Evolutionary conservation across 2,113 vertebrate genomes (phyloP).

Genomic region (Microcebus lehilahytsara): DNA sequence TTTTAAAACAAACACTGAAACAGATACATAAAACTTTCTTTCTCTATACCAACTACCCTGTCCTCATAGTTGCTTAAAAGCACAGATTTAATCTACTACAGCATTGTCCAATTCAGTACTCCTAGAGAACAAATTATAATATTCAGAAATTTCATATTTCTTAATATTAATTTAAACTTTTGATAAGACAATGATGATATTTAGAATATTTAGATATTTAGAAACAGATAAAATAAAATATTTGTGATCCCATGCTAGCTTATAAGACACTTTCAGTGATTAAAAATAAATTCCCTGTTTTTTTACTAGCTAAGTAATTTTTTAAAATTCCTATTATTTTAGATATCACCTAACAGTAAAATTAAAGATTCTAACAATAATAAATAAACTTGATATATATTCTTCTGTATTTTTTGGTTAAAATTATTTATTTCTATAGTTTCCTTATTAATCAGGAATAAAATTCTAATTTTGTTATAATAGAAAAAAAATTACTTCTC

Average conservation of each 20-base stretch:
- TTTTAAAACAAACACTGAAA: constrained; percentile 37
- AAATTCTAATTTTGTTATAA: constrained; percentile 13
- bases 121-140: neutral
- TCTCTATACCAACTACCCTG: neutral
- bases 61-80: neutral
- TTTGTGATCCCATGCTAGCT: neutral
- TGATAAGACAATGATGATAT: neutral
- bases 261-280: neutral
- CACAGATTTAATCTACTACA: neutral
- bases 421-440: neutral
- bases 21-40: neutral
- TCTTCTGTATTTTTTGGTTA: neutral
- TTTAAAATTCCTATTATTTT: neutral
- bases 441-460: neutral
- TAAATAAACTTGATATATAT: neutral
- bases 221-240: neutral
- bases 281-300: neutral
- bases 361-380: constrained; percentile 16
- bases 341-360: neutral
- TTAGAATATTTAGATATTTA: neutral
- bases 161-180: constrained; percentile 6
- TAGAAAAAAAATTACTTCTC: neutral
- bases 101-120: neutral
- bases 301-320: neutral
- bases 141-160: neutral